Evolutionary conservation across 2,888 invertebrate genomes (phyloP), one percentile per base, ranked within the genome.

Genomic region (Meghimatium bilineatum): DNA sequence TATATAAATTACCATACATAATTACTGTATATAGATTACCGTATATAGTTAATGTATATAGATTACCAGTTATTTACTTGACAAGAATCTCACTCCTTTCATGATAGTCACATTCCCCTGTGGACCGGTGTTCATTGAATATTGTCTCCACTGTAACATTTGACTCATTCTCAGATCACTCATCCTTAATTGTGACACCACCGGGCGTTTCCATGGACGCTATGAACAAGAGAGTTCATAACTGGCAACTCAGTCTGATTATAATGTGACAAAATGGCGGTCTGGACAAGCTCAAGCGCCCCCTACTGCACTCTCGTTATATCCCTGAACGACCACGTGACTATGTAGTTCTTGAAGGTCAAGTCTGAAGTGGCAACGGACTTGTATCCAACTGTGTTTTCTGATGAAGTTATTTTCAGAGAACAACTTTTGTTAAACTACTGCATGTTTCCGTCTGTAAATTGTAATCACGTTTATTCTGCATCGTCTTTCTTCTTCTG

Each of bases 101-200:
- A n/a, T 23, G 56, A 14, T 56, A 56, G 56, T 56, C 56, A 5
- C 3, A 29, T 12, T 75, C 75, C 29, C 75, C 52, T 12, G 60
- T 23, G 36, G 8, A 38, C 63, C 38, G 56, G 26, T 77, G 77
- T 63, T 77, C 63, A 17, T 32, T 34, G 63, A 63, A 77, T 26
- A n/a, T 38, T 34, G 20, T 75, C 3, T 32, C 36, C 38, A 32
- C 32, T 75, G 75, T 63, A 63, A 63, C 6, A 63, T 17, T 44
- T 77, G 67, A 44, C 60, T 63, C 78, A 67, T 32, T 14, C 32
- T 5, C 0, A 10, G 10, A 14, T 6, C 14, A 6, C 78, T 44
- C 78, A 78, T 78, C 67, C 78, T 67, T 78, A 78, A 78, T 29
- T 5, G 23, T 29, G 66, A 44, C 78, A 78, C 78, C 78, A 29